These are phyloP conservation scores for Anabas testudineus DNA, from an alignment of 2,797 vertebrate genomes.

Conservation along the genomic window DNA sequence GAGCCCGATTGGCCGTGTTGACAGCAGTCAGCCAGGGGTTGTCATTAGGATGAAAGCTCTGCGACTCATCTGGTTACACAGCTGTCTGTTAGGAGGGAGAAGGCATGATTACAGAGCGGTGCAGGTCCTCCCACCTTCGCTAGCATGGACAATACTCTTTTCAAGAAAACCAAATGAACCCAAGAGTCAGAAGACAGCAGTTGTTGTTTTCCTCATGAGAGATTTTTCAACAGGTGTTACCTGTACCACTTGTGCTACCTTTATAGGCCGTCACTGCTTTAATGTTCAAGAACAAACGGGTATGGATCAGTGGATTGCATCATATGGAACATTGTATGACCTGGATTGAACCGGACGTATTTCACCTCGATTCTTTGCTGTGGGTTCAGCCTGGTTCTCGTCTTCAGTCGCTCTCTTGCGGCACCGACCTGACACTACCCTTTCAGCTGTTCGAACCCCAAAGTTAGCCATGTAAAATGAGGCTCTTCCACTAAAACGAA, in stretches of 20 bases:
- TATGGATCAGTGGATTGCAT: conserved; percentile 16
- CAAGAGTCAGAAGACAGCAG: conserved; percentile 56
- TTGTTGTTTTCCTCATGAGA: conserved; percentile 44
- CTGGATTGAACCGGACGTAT: conserved; percentile 10
- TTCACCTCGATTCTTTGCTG: conserved; percentile 31
- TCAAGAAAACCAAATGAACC: conserved; percentile 22
- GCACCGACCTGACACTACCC: conserved; percentile 9
- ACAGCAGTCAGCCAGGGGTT: conserved; percentile 74
- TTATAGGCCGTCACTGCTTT: conserved; percentile 14
- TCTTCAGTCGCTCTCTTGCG: background rate
- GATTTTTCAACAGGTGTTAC: conserved; percentile 60
- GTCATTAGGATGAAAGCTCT: conserved; percentile 82
- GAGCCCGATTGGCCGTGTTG: conserved; percentile 57
- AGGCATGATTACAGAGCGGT: conserved; percentile 74
- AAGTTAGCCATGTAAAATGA: too few relatives aligned
- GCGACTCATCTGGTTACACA: conserved; percentile 80
- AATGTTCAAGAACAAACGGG: conserved; percentile 1
- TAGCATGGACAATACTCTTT: conserved; percentile 50
- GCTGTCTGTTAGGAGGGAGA: conserved; percentile 66
- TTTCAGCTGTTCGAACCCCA: too few relatives aligned
- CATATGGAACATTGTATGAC: background rate
- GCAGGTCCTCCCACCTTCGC: conserved; percentile 36
- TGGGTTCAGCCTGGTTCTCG: conserved; percentile 5
- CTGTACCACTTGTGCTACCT: background rate
- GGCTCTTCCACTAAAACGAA: too few relatives aligned